Evolutionary conservation across 53 echinoderm and acorn worm genomes (phyloP), one percentile per base, ranked within the genome.

Genomic region (Temnopleurus reevesii): DNA sequence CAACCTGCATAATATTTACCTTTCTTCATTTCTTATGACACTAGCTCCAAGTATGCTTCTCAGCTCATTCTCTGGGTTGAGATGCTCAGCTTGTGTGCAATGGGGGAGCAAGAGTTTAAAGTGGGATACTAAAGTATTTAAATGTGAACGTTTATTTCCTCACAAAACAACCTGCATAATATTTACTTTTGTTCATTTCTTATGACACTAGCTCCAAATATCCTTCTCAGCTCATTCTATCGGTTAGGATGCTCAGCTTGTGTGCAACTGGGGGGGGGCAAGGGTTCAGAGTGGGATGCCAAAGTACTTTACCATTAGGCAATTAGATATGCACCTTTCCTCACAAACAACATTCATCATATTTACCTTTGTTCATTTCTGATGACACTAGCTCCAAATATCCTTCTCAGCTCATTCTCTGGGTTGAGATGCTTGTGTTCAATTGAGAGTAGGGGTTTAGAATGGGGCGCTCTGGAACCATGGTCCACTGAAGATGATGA

Each of bases 21-120:
- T 97, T 19, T 92, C 89, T 18, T 97, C 97, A 45, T 89, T 61
- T 77, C 86, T 89, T 38, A 97, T 92, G 18, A 97, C 93, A 8
- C 81, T 91, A 0, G 95, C 84, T 10, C 97, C 97, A 92, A 97
- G 95, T 88, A 97, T 97, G 53, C 90, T 89, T 44, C 91, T 86
- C 93, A 97, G 92, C 53, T 97, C 97, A 90, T 97, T 97, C 30
- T 97, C 97, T 30, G 97, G 95, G 63, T 92, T 95, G 25, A 97
- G 84, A 61, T 93, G 87, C 79, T 88, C 91, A 77, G 95, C 95
- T 77, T 97, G 95, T 36, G 95, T 77, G 43, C 81, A 83, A 23
- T 95, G 63, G 35, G 95, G 82, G 10, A 92, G 92, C 76, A n/a
- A n/a, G n/a, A n/a, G n/a, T n/a, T n/a, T n/a, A n/a, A n/a, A n/a